Conservation (phyloP, 2,888 invertebrate genomes). For the Sepioteuthis lessoniana region DNA sequence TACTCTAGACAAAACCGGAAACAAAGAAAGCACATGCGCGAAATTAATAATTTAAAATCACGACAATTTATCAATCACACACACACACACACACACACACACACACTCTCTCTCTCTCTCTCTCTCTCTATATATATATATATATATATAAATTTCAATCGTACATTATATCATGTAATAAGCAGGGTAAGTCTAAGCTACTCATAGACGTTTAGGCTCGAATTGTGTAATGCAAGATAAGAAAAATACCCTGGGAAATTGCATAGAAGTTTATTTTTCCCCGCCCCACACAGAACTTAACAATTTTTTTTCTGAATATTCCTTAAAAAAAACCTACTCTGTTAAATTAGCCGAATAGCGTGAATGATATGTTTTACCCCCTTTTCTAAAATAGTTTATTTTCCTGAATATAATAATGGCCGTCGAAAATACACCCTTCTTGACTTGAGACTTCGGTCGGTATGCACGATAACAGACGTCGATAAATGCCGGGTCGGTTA, state of each 20-base stretch:
- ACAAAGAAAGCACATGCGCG: no score
- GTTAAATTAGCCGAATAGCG: neutral
- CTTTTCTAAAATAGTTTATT: neutral
- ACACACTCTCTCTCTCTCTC: neutral
- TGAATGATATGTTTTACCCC: neutral
- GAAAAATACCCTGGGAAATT: neutral
- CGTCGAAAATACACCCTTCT: neutral
- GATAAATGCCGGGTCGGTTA: slow-evolving; percentile 18
- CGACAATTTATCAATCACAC: no score
- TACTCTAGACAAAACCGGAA: no score
- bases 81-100: no score
- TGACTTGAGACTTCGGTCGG: neutral
- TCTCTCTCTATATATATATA: no score
- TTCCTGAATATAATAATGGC: neutral
- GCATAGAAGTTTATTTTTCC: neutral
- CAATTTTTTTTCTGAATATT: neutral
- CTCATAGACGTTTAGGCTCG: neutral
- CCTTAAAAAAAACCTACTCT: neutral
- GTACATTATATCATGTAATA: neutral
- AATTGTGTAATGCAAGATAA: neutral
- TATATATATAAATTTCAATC: no score
- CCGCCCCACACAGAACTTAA: neutral
- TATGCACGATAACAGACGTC: neutral
- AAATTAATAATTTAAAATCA: no score
- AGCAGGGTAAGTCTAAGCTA: neutral